A percentile compares a stretch with the other conserved stretches of the same genome.
Evolutionary conservation across 2,888 invertebrate species (phyloP).

Genomic region (Ophion ellenae): DNA sequence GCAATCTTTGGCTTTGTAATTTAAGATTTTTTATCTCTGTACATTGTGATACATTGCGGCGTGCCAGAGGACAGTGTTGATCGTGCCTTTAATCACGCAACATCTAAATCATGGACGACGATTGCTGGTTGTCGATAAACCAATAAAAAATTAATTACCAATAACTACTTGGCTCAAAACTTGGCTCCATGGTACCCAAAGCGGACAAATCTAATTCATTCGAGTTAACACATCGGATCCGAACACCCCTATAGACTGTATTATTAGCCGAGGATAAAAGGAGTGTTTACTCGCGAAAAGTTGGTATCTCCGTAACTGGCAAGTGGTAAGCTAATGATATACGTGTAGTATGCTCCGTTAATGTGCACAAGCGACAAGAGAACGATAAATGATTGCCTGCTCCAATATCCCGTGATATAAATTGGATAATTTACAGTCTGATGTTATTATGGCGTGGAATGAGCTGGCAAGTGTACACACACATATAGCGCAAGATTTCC

Average conservation of each 20-base stretch:
- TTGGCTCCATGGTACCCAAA: neutral
- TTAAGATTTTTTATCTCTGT: no score
- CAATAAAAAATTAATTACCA: neutral
- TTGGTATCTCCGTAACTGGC: neutral
- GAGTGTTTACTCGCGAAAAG: neutral
- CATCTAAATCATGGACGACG: no score
- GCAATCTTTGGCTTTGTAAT: no score
- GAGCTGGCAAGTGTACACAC: constrained; percentile 12
- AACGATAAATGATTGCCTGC: constrained; percentile 44
- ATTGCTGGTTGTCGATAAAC: no score
- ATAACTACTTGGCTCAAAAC: neutral
- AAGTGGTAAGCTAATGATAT: constrained; percentile 5
- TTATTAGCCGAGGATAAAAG: neutral
- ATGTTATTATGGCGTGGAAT: constrained; percentile 26
- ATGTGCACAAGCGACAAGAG: constrained; percentile 28
- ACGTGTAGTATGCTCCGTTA: constrained; percentile 4
- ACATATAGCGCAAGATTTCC: constrained; percentile 38
- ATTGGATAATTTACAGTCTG: constrained; percentile 59
- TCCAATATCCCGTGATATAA: constrained; percentile 46
- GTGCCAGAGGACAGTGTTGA: no score
- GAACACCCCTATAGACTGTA: neutral
- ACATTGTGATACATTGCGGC: no score
- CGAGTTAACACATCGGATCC: neutral
- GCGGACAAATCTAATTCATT: neutral
- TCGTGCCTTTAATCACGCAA: no score